phyloP scores from a whole-genome alignment of 2,113 vertebrate genomes.

The Antigone vipio region DNA sequence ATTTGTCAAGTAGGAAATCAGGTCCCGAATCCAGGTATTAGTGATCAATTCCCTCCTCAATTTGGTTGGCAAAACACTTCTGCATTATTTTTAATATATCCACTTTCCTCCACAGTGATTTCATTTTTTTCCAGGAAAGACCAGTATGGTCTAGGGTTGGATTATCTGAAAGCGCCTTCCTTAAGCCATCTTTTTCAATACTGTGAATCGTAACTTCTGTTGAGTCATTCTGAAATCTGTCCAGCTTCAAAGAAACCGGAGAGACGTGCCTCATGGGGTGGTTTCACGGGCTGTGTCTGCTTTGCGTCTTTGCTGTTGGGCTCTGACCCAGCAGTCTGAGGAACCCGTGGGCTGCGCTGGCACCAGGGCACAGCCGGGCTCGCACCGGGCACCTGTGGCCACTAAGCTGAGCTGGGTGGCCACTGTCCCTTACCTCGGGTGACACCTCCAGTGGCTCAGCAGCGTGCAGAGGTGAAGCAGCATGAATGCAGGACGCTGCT shows the following conservation, averaged over 20 bases:
- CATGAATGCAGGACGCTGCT: accelerated
- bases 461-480: background rate
- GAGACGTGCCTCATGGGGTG: background rate
- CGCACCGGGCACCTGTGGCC: no score
- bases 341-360: background rate
- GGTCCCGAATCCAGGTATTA: background rate
- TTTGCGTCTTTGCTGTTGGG: background rate
- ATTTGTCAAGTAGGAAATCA: background rate
- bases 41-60: background rate
- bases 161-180: background rate
- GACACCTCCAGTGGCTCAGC: background rate
- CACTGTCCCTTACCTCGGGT: background rate
- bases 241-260: background rate
- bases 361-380: background rate
- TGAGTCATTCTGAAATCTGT: background rate
- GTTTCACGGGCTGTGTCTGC: background rate
- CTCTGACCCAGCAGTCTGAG: background rate
- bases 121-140: background rate
- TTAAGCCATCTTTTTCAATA: background rate
- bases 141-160: background rate
- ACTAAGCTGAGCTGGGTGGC: background rate
- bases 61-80: background rate
- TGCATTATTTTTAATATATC: background rate
- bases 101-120: background rate
- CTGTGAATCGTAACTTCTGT: background rate